Evolutionary conservation across 2,888 invertebrate genomes (phyloP), one percentile per base, ranked within the genome.

Genomic region (Apoda limacodes): DNA sequence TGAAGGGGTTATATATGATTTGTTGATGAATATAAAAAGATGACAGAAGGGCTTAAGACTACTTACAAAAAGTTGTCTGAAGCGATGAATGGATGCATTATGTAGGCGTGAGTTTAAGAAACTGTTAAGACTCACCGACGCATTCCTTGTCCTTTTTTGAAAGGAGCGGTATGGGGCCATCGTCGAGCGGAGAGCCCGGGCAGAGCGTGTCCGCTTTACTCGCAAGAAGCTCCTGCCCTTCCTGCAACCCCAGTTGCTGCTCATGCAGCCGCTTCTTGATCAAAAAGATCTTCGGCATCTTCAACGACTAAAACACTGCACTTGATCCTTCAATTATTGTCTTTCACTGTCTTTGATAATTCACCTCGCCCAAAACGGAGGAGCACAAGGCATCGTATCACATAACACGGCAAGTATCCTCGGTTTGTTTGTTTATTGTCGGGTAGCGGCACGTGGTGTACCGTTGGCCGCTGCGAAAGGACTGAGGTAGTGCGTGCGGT

Each of bases 271-370:
- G 87, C 72, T 93, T 91, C 82, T 93, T 94, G 58, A 94, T 92
- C 55, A 93, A 80, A 81, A 93, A 94, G 76, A 94, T 94, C 85
- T 94, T 94, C 85, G 94, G 94, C 94, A 94, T 94, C 60, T 80
- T 80, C 55, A 44, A 43, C 56, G 47, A 52, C 57, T 61, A 57
- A 40, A 44, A 56, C 78, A 80, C 76, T 71, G 57, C 78, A 80
- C 78, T 70, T 50, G 59, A 70, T 72, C 66, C 71, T 58, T 60
- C 38, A 57, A 58, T 65, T 60, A 55, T 59, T 63, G 48, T 65
- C 17, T 17, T 49, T 66, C 70, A 74, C 75, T 60, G 72, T 76
- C 74, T 66, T 49, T 66, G 51, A 65, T 50, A 55, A 61, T 59
- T 58, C 71, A 55, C 55, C 48, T 47, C 48, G 47, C 54, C 52